Base-by-base conservation (phyloP, 2,113 vertebrate genomes). In the Perognathus longimembris region DNA sequence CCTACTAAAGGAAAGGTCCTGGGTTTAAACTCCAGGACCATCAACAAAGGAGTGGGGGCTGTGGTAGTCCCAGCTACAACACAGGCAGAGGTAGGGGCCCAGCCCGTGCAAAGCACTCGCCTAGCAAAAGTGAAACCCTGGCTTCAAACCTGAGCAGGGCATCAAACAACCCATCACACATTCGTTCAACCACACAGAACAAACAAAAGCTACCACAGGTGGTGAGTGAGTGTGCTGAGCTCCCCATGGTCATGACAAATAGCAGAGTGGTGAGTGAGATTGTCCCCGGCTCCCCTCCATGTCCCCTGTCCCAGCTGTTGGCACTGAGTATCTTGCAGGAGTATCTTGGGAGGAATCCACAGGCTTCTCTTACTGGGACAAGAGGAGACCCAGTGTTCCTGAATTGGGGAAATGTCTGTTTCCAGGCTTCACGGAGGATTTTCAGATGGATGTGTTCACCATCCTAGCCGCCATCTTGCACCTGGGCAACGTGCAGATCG, bases 391-490 rank as follows among this genome's bases (percentile, higher is more conserved):
- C 59, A 71, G 4, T n/a, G 15, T 61, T 84, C 34, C 85, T 95
- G 76, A 95, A 59, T 59, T n/a, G 42, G 75, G 83, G 36, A 8
- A 77, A 83, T 30, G 54, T 88, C 94, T 93, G 63, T 77, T 97
- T 97, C 89, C 93, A 99, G 99, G 99, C 85, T 96, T 99, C 92
- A 98, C 98, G 77, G 96, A 98, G 36, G 98, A 98, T 94, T 99
- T 99, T 97, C 99, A 99, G 97, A 98, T 98, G 94, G 98, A 99
- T 54, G 96, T 99, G 40, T 99, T 99, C 93, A 99, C 98, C 97
- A 98, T 99, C 93, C 92, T 99, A 94, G 99, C 99, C 11, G 99
- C 98, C 14, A 98, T 99, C 97, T 98, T 99, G 1, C 99, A 99
- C 95, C 98, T 99, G 93, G 99, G 99, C 92, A 99, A 99, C 0